These are phyloP conservation scores for Aricia agestis DNA, from an alignment of 1,140 invertebrate genomes.

Conservation along the genomic window DNA sequence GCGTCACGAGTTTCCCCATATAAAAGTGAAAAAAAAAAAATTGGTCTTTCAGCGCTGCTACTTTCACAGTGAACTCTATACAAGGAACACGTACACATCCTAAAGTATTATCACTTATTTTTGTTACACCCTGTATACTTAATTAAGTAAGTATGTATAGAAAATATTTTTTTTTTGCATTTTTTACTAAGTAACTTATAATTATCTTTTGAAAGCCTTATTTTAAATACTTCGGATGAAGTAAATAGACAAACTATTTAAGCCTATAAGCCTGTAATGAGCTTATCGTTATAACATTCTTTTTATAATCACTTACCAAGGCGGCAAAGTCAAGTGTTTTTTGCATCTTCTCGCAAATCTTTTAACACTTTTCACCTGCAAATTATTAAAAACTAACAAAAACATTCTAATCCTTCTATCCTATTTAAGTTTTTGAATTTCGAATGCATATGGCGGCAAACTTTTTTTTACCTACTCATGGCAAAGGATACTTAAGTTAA, in stretches of 20 bases:
- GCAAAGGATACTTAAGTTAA: slow-evolving; percentile 11
- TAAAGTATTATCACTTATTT: no score
- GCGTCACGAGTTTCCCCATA: no score
- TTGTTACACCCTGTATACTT: no score
- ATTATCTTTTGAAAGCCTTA: not conserved
- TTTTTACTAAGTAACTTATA: no score
- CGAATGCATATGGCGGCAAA: slow-evolving; percentile 3
- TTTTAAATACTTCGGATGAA: not conserved
- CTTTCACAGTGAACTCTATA: no score
- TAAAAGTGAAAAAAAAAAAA: no score
- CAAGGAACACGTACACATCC: no score
- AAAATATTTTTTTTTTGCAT: no score
- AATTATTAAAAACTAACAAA: slow-evolving; percentile 4
- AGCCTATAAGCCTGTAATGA: not conserved
- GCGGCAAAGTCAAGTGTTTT: not conserved
- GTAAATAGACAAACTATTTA: not conserved
- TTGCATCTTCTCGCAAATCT: no score
- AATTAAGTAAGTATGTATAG: no score
- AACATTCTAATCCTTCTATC: slow-evolving; percentile 10
- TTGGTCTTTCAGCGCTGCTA: no score
- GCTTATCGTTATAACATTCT: not conserved
- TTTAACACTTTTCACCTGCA: not conserved
- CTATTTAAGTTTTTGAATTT: slow-evolving; percentile 12
- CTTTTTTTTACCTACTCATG: not conserved
- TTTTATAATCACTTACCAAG: not conserved